A percentile compares a stretch with the other conserved stretches of the same genome.
Conservation (phyloP, 2,888 invertebrate genomes). For the Thalpophila matura region DNA sequence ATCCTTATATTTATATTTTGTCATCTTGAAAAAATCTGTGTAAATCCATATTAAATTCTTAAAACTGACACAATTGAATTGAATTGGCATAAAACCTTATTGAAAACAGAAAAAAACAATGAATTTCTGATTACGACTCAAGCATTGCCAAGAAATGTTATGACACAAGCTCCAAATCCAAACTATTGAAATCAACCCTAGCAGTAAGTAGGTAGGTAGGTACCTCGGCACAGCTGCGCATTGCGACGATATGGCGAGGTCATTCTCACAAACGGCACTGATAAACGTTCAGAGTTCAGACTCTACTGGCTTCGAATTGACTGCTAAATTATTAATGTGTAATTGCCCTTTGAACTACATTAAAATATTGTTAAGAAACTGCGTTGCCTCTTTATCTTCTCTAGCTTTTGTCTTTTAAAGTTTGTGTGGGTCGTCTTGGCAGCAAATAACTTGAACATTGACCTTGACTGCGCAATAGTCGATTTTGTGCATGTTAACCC, state of each 20-base stretch:
- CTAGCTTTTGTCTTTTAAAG: neutral
- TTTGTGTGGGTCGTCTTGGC: neutral
- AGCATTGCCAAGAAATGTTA: constrained; percentile 13
- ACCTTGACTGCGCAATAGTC: too few species aligned
- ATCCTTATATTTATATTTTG: too few species aligned
- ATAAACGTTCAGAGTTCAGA: constrained; percentile 69
- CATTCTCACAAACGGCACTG: constrained; percentile 69
- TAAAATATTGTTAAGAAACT: constrained; percentile 23
- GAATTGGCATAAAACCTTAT: neutral
- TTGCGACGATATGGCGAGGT: constrained; percentile 77
- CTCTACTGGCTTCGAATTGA: constrained; percentile 67
- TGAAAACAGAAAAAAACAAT: neutral
- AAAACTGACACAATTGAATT: neutral
- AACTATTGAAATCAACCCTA: constrained; percentile 51
- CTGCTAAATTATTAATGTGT: constrained; percentile 50
- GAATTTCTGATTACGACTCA: neutral
- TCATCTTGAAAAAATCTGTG: neutral
- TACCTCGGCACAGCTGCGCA: constrained; percentile 77
- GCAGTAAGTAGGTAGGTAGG: constrained; percentile 43
- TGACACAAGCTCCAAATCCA: constrained; percentile 17
- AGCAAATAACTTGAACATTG: too few species aligned
- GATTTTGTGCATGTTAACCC: too few species aligned
- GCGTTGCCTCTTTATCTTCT: constrained; percentile 15
- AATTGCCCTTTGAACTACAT: constrained; percentile 51
- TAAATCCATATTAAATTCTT: neutral